Conservation (phyloP, 2,797 vertebrate species). For the Alauda arvensis region DNA sequence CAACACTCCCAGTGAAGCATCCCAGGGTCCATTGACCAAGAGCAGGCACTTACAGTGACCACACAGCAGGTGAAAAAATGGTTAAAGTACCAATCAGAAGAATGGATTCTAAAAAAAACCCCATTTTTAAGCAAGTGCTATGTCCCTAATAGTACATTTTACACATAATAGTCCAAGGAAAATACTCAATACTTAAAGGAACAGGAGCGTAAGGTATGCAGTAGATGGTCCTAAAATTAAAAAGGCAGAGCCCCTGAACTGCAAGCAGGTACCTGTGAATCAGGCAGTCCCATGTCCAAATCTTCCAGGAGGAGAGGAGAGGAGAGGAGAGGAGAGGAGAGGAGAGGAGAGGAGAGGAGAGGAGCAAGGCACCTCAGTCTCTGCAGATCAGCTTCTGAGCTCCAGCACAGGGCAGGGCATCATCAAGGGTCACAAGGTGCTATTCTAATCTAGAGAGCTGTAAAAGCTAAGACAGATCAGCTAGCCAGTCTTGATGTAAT, state of each 20-base stretch:
- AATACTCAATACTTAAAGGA: background rate
- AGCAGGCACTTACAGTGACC: background rate
- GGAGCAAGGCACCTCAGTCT: background rate
- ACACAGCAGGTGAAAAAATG: background rate
- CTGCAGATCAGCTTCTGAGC: background rate
- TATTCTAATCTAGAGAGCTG: background rate
- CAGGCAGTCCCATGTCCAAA: background rate
- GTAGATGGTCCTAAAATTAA: background rate
- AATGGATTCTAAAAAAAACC: background rate
- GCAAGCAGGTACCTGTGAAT: background rate
- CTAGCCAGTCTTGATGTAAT: background rate
- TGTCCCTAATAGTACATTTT: background rate
- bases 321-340: too few relatives aligned
- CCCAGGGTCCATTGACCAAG: background rate
- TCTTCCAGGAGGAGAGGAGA: background rate
- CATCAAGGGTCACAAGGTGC: background rate
- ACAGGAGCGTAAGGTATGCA: background rate
- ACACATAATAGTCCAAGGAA: background rate
- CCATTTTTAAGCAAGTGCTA: background rate
- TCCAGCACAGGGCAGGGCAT: background rate
- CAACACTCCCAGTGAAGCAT: background rate
- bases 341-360: background rate
- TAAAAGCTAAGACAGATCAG: background rate
- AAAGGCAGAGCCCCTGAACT: background rate
- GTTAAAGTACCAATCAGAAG: background rate